Evolutionary conservation across 2,888 invertebrate species (phyloP).

Genomic region (Anoncus sp.): DNA sequence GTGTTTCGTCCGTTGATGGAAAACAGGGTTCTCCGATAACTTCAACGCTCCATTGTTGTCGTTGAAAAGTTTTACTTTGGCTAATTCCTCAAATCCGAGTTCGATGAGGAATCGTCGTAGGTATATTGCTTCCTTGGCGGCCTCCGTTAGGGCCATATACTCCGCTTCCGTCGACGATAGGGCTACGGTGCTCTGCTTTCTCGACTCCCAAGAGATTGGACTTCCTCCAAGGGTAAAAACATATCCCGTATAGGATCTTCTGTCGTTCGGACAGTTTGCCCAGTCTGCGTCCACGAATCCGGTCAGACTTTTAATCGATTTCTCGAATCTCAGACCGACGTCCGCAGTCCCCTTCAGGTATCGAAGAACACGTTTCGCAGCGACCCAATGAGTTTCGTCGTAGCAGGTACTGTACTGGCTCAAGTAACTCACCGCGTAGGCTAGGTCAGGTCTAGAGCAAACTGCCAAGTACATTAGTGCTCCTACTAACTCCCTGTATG

Average conservation of each 20-base stretch:
- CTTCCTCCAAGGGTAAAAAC: slow-evolving; percentile 39
- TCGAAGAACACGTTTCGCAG: slow-evolving; percentile 48
- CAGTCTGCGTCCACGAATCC: slow-evolving; percentile 57
- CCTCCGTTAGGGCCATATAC: slow-evolving; percentile 24
- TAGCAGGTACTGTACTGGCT: slow-evolving; percentile 49
- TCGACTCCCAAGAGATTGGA: slow-evolving; percentile 52
- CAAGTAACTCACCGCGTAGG: slow-evolving; percentile 55
- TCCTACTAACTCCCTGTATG: slow-evolving; percentile 56
- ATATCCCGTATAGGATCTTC: slow-evolving; percentile 61
- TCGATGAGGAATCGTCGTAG: slow-evolving; percentile 21
- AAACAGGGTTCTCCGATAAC: slow-evolving; percentile 17
- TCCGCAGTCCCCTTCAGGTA: slow-evolving; percentile 42
- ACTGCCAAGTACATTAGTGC: slow-evolving; percentile 58
- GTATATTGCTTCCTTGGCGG: slow-evolving; percentile 33
- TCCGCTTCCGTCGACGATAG: slow-evolving; percentile 27
- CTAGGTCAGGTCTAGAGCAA: slow-evolving; percentile 59
- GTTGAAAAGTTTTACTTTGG: slow-evolving; percentile 16
- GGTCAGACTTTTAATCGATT: neutral
- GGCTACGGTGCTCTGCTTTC: slow-evolving; percentile 50
- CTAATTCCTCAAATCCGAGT: slow-evolving; percentile 13
- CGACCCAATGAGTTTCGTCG: slow-evolving; percentile 45
- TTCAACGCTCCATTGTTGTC: slow-evolving; percentile 37
- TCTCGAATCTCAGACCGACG: slow-evolving; percentile 16
- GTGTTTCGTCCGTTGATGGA: slow-evolving; percentile 5
- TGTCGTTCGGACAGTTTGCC: slow-evolving; percentile 36